Percentiles rank a stretch among this genome's conserved stretches.
These are phyloP conservation scores for Chironomus tentans DNA, from an alignment of 2,888 invertebrate genomes.

Conservation along the genomic window DNA sequence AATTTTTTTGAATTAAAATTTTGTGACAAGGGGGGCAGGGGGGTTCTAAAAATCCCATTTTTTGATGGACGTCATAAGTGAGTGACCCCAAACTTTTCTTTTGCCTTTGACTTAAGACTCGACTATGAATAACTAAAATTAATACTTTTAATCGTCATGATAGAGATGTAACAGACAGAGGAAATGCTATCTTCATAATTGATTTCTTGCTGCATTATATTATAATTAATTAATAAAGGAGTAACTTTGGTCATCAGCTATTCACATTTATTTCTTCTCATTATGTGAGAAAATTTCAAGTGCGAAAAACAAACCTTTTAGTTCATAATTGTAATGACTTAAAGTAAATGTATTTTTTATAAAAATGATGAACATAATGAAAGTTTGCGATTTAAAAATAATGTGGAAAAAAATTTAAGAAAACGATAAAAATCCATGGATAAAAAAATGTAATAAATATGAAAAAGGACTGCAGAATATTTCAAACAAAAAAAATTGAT, in stretches of 20 bases:
- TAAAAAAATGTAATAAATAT: background rate
- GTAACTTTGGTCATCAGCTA: background rate
- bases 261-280: background rate
- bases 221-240: background rate
- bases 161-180: background rate
- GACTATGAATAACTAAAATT: too few relatives aligned
- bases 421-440: too few relatives aligned
- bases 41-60: too few relatives aligned
- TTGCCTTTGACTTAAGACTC: too few relatives aligned
- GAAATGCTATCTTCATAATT: background rate
- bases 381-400: background rate
- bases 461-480: background rate
- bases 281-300: background rate
- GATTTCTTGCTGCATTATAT: background rate
- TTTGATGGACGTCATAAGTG: too few relatives aligned
- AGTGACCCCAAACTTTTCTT: too few relatives aligned
- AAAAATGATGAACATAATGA: background rate
- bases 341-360: constrained; percentile 17
- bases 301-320: background rate
- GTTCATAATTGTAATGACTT: constrained; percentile 6
- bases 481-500: background rate
- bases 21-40: too few relatives aligned
- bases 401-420: background rate
- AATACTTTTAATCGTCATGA: background rate
- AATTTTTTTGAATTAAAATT: too few relatives aligned